A percentile compares a stretch with the other conserved stretches of the same genome.
Conservation (phyloP, 2,888 invertebrate genomes). For the Napeogenes inachia region DNA sequence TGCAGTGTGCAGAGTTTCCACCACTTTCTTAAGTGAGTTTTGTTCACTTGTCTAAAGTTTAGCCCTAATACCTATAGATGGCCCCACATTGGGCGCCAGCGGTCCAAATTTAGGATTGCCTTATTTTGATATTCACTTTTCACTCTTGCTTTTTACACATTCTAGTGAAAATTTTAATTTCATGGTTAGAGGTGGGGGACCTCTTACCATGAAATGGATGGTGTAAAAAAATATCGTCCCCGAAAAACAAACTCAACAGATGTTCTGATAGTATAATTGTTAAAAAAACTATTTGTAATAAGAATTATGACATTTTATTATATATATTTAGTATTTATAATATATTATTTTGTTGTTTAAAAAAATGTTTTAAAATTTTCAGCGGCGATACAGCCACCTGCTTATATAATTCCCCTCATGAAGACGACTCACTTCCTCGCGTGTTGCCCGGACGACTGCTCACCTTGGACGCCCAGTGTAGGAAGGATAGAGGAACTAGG, state of each 20-base stretch:
- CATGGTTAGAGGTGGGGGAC: no score
- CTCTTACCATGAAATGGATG: no score
- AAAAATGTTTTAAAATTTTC: constrained; percentile 40
- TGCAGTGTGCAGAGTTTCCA: constrained; percentile 96
- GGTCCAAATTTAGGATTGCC: no score
- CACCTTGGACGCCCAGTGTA: constrained; percentile 93
- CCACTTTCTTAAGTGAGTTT: constrained; percentile 93
- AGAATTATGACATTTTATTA: no score
- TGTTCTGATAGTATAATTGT: no score
- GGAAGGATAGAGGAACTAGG: constrained; percentile 94
- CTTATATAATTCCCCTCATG: constrained; percentile 94
- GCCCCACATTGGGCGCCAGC: no score
- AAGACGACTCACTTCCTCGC: constrained; percentile 92
- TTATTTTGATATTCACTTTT: no score
- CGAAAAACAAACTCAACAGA: no score
- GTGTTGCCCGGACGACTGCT: constrained; percentile 92
- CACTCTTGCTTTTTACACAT: no score
- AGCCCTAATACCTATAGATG: constrained; percentile 1
- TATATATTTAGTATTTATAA: neutral
- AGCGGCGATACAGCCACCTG: constrained; percentile 97
- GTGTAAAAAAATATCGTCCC: no score
- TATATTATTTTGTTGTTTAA: constrained; percentile 6
- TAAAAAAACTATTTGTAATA: no score
- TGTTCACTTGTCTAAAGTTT: constrained; percentile 5
- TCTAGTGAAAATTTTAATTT: no score